Evolutionary conservation across 1,140 invertebrate species (phyloP), one percentile per base, ranked within the genome.

Genomic region (Drosophila jambulina): DNA sequence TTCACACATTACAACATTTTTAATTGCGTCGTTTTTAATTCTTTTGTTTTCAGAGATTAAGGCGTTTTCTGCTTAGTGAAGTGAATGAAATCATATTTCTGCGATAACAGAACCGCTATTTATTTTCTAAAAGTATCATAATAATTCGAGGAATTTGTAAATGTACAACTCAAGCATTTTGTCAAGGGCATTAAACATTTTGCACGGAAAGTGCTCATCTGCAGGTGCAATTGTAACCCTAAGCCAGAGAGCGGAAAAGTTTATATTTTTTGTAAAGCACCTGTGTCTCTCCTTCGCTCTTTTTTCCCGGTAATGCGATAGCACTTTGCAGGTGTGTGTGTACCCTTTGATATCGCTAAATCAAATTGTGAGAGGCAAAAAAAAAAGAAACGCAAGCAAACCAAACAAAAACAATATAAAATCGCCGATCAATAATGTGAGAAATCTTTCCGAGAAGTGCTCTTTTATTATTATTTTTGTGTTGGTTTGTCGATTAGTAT

Each of bases 221-320:
- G 63, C 75, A 77, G 17, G 59, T 77, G 75, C 74, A 69, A 29
- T 68, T 42, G 75, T 61, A 77, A 77, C 63, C 49, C 48, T 36
- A 77, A 60, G 53, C 71, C 23, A 17, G 40, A 48, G 23, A 45
- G 56, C 38, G 15, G 62, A 77, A 67, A 48, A 40, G 75, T 77
- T 77, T 43, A 23, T 77, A 21, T 62, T 51, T 62, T 76, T 68
- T 43, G 75, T 59, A 34, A 56, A 70, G 70, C 80, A 79, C 80
- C 75, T 79, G 80, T 38, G 63, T 48, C 15, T 23, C 27, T 64
- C 12, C 53, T 21, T 34, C 19, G 38, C 15, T 25, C 4, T 54
- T 27, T 21, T 46, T 43, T 25, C 71, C 49, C 43, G 45, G 75
- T 60, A 77, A 77, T 77, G 75, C 63, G 75, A 77, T 77, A 77